These are phyloP conservation scores for Phyllotreta cruciferae DNA, from an alignment of 2,888 invertebrate species.

Conservation along the genomic window DNA sequence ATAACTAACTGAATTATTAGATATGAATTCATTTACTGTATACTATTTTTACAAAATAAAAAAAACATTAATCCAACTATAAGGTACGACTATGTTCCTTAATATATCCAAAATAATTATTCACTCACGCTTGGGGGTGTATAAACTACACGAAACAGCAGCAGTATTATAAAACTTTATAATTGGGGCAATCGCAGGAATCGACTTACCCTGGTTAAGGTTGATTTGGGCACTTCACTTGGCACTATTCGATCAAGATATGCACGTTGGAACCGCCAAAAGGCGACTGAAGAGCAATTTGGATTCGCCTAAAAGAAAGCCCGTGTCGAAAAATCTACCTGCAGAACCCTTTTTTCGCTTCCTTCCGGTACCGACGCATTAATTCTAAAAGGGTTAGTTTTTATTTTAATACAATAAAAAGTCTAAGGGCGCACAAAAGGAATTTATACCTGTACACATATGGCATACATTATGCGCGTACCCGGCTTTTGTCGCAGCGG, in stretches of 20 bases:
- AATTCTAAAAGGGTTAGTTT: conserved; percentile 55
- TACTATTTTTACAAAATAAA: no score
- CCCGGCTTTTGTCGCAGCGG: conserved; percentile 25
- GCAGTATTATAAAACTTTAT: no score
- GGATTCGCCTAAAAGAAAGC: conserved; percentile 49
- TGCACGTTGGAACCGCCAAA: conserved; percentile 55
- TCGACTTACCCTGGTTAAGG: not conserved
- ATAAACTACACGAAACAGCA: no score
- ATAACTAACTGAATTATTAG: no score
- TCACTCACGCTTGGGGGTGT: no score
- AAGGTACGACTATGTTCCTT: no score
- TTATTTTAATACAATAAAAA: conserved; percentile 54
- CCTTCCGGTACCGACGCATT: conserved; percentile 57
- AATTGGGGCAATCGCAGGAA: no score
- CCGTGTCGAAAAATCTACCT: conserved; percentile 58
- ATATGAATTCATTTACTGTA: no score
- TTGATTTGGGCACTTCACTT: conserved; percentile 19
- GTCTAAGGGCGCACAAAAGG: conserved; percentile 49
- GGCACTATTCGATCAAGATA: conserved; percentile 47
- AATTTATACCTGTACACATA: conserved; percentile 58
- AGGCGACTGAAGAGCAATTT: conserved; percentile 56
- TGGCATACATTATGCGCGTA: conserved; percentile 53
- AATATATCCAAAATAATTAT: no score
- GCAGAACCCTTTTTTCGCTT: conserved; percentile 57
- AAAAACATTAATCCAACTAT: no score